Base-by-base conservation (phyloP, 2,797 vertebrate species). In the Enteromius paludinosus region DNA sequence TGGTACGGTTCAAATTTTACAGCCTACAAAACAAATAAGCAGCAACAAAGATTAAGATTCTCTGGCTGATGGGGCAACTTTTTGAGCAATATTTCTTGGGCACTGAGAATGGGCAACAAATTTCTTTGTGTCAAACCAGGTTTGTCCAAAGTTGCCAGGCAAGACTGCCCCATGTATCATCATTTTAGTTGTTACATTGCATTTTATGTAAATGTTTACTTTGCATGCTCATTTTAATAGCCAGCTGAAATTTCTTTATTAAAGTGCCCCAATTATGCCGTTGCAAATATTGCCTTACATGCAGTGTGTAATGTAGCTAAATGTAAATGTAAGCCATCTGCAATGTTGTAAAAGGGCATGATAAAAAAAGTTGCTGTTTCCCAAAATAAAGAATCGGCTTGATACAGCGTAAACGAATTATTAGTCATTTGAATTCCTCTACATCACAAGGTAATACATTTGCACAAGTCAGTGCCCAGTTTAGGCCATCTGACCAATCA, bases 1-100 rank as follows among this genome's bases (percentile, higher is more conserved):
- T 99, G 98, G 87, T 99, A 99, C 0, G 98, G 98, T 90, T 99
- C 98, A 91, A 99, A 99, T 89, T 99, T 99, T 79, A 99, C 97
- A 43, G 98, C 98, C 98, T 99, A 83, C 0, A 45, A 33, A 45
- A 78, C 18, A 47, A 72, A 73, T 28, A 10, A 79, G 10, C 35
- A 71, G 35, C 3, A 71, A 82, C 23, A 62, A 62, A 3, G n/a
- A 30, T 30, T 62, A 62, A 9, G 10, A 56, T 56, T 56, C n/a
- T 56, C 11, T 23, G 54, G n/a, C 54, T 56, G 54, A 56, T 25
- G n/a, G 10, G 20, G n/a, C n/a, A 56, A 52, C 17, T 56, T 20
- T 56, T 23, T 10, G 1, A 25, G 9, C 10, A 56, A 25, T 23
- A 56, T 56, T 56, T 56, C 52, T 23, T 56, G 3, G 9, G 9